Evolutionary conservation across 2,797 vertebrate species (phyloP), one percentile per base, ranked within the genome.

Genomic region (Pteronotus mesoamericanus): DNA sequence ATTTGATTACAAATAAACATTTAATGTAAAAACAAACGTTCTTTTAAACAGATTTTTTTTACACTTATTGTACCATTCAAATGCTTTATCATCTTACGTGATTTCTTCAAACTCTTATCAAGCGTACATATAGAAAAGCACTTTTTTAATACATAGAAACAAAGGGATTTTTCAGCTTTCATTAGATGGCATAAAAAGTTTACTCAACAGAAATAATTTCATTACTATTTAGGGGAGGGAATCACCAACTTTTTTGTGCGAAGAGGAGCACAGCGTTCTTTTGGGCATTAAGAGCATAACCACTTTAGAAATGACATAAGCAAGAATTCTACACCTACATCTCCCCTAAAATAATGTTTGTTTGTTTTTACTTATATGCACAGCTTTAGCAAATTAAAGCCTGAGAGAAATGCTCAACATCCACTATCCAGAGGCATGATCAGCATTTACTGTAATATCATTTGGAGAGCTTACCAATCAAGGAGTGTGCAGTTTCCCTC

Each of bases 131-230:
- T 97, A 98, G 98, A 98, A 99, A 98, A 98, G 98, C 98, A 98
- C 98, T 98, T 98, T 98, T 99, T 99, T 98, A 99, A 99, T 99
- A 99, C 99, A 99, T 99, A 99, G 99, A 99, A 99, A 99, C 98
- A 99, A 98, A 98, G 98, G 98, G 97, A 98, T 97, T 99, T 98
- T 99, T 98, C 98, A 98, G 98, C 98, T 98, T 99, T 99, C 99
- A 99, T 98, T 99, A 99, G 98, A 99, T 98, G 98, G 99, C 98
- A 98, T 98, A 99, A 98, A 98, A 99, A 99, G 98, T 99, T 99
- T 99, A 99, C 98, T 98, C 97, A 98, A 98, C 98, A 98, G 98
- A 98, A 98, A 98, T 98, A 98, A 98, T 98, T 99, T 98, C 97
- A 98, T 98, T 98, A 99, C 98, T 98, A 98, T 98, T 98, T 97